These are phyloP conservation scores for Luscinia luscinia DNA, from an alignment of 2,797 vertebrate genomes.

Conservation along the genomic window DNA sequence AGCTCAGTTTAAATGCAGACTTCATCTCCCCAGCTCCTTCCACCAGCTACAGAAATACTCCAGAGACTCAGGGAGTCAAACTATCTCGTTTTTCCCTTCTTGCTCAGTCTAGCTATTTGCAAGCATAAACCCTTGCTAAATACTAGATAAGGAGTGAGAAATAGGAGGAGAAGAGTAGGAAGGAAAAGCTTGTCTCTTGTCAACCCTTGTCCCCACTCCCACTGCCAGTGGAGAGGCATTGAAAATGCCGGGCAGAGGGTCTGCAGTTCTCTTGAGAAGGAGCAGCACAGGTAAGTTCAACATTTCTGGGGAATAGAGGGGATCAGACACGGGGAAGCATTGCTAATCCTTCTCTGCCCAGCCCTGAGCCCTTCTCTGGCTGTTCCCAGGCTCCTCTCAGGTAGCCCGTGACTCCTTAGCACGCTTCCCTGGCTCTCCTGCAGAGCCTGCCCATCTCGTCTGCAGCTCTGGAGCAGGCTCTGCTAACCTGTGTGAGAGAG, in stretches of 20 bases:
- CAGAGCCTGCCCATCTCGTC: not conserved
- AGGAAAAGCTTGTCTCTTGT: fast-evolving
- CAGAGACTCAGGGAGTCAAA: not conserved
- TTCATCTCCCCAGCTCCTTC: not conserved
- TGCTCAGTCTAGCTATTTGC: not conserved
- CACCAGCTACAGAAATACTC: not conserved
- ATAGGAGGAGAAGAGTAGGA: not conserved
- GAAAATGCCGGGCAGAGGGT: fast-evolving
- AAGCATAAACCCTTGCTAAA: not conserved
- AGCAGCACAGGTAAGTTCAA: not conserved
- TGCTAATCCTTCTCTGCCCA: not conserved
- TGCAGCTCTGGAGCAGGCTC: not conserved
- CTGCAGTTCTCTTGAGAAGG: not conserved
- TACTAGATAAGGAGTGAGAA: not conserved
- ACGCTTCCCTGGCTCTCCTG: fast-evolving
- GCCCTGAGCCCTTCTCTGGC: fast-evolving
- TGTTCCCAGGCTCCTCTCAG: not conserved
- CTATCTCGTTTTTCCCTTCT: not conserved
- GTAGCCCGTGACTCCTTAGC: not conserved
- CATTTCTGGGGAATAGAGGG: not conserved
- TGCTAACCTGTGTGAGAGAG: not conserved
- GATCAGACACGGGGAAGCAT: fast-evolving
- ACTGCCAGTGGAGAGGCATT: fast-evolving
- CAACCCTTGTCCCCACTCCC: fast-evolving
- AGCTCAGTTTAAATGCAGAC: not conserved